Evolutionary conservation across 2,113 vertebrate species (phyloP).

Genomic region (Seriola quinqueradiata): DNA sequence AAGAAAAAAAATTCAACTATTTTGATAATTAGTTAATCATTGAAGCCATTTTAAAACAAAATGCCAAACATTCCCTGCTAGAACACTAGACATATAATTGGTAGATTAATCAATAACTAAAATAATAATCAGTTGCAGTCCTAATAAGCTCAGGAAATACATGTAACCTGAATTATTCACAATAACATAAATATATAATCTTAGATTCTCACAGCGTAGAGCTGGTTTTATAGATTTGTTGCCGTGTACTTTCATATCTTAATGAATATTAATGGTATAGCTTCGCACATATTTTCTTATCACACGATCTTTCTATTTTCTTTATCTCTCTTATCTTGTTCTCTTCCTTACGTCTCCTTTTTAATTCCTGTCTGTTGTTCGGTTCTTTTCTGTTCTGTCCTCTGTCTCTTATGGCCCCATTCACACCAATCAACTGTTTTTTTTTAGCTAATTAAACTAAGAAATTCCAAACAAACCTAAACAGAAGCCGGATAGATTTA

Average conservation of each 20-base stretch:
- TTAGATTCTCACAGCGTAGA: background rate
- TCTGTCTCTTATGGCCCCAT: background rate
- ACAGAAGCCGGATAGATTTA: background rate
- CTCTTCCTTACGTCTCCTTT: background rate
- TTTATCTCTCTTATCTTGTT: conserved; percentile 12
- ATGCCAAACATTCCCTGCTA: too few relatives aligned
- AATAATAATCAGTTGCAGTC: background rate
- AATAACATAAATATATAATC: background rate
- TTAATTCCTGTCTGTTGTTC: background rate
- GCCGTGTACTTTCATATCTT: conserved; percentile 1
- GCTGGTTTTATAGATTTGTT: conserved; percentile 3
- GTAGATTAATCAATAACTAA: background rate
- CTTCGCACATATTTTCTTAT: conserved; percentile 34
- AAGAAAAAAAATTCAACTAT: background rate
- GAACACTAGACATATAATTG: background rate
- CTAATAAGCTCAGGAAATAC: background rate
- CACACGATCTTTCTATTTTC: conserved; percentile 36
- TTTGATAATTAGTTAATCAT: too few relatives aligned
- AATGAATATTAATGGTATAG: conserved; percentile 19
- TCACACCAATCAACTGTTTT: background rate
- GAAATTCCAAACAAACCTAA: background rate
- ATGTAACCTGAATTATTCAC: background rate
- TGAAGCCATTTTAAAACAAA: too few relatives aligned
- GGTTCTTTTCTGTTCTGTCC: background rate
- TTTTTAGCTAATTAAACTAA: background rate